Base-by-base conservation (phyloP, 2,888 invertebrate species). In the Lasioglossum villosulum region DNA sequence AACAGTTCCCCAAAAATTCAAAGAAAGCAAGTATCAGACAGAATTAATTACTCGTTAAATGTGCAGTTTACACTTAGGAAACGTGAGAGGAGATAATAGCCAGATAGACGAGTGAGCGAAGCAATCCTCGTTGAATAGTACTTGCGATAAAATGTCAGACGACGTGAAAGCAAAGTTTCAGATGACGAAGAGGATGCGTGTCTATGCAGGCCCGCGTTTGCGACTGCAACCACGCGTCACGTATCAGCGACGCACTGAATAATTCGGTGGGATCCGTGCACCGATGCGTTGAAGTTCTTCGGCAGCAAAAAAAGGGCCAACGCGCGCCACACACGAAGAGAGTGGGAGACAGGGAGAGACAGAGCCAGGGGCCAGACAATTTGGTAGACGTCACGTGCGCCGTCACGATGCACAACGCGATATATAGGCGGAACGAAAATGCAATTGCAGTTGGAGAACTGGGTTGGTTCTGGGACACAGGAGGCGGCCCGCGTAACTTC, bases 401-500 rank as follows among this genome's bases (percentile, higher is more conserved):
- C 48, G 71, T 74, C 70, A 52, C 42, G 27, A 12, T 30, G 71
- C 68, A 23, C 27, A 4, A 4, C n/a, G n/a, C 34, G n/a, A 52
- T n/a, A 30, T 42, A 19, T 14, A 16, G 37, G 48, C 37, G 79
- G n/a, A n/a, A 70, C 66, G 78, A 73, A 80, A 87, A 87, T 78
- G 80, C 86, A 76, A 86, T 78, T 76, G 78, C 75, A 85, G 72
- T 68, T 66, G 39, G 66, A 48, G 23, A 63, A 34, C 27, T 52
- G 19, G 39, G 19, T 56, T 45, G 37, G 66, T 4, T 45, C 10
- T 10, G 66, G 52, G 73, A 19, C 66, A 19, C 34, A 30, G 48
- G 16, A 56, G 37, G 10, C 72, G 12, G 19, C 30, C n/a, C 27
- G 3, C 56, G 77, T 66, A 80, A 78, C 77, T 73, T 27, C 63